Conservation (phyloP, 1,140 invertebrate species). For the Aporrectodea caliginosa region DNA sequence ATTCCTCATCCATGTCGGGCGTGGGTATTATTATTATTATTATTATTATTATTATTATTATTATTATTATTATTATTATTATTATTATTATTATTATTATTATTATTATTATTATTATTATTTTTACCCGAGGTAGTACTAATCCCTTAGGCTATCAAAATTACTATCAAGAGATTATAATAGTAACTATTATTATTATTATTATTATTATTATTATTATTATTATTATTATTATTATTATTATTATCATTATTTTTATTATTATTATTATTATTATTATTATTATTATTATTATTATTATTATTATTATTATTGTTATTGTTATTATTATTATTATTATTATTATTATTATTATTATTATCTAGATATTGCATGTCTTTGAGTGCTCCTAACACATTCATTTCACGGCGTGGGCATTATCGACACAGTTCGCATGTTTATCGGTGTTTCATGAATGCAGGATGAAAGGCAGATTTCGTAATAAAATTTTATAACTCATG, state of each 20-base stretch:
- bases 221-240: background rate
- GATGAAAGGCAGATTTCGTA: too few species aligned
- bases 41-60: too few species aligned
- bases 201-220: conserved; percentile 3
- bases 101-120: background rate
- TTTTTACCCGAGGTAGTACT: too few species aligned
- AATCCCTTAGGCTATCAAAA: background rate
- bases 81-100: background rate
- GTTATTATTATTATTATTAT: too few species aligned
- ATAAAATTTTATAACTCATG: too few species aligned
- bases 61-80: conserved; percentile 5
- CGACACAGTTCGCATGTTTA: too few species aligned
- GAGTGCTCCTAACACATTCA: too few species aligned
- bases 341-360: too few species aligned
- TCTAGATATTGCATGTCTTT: background rate
- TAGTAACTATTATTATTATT: background rate
- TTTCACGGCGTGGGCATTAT: too few species aligned
- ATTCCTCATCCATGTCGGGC: too few species aligned
- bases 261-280: conserved; percentile 5
- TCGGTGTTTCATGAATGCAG: too few species aligned
- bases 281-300: background rate
- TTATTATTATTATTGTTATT: background rate
- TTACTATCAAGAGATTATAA: background rate
- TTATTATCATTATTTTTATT: conserved; percentile 1
- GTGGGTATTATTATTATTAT: too few species aligned